Evolutionary conservation across 53 echinoderm and acorn worm species (phyloP), one percentile per base, ranked within the genome.

Genomic region (Echinarachnius parma): DNA sequence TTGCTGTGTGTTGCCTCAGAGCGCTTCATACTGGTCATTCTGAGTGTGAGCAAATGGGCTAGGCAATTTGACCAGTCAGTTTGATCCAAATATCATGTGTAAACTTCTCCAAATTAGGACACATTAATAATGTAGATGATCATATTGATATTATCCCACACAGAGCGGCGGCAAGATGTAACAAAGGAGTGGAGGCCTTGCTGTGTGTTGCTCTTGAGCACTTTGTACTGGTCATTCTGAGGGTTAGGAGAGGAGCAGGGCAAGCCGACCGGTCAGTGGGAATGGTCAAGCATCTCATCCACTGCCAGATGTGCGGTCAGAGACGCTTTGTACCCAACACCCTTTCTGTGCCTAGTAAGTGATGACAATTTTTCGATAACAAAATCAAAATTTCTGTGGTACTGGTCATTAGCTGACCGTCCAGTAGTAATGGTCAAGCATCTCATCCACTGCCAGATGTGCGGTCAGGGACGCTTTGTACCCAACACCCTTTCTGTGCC

Each of bases 151-250:
- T n/a, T n/a, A n/a, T n/a, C n/a, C n/a, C n/a, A n/a, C n/a, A 19
- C 66, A 86, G 86, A 46, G 86, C 86, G 56, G 86, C 81, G 16
- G 86, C 81, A 9, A 58, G 81, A 61, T 86, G 86, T 21, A 59
- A 81, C 62, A 86, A 86, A 50, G 86, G 86, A 4, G n/a, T 86
- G 35, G 86, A 86, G 50, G 86, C 81, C 31, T 34, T 86, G 33
- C 34, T 81, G 0, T 62, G 56, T 9, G 65, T 76, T 9, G 81
- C 86, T 2, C 36, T 64, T 26, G 86, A 86, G 67, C 86, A 86
- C 32, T 86, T 80, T 65, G 66, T 86, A 15, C 60, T 86, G 57
- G 80, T 80, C 29, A 80, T 80, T 11, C 64, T 86, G 14, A 75
- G 76, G 59, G 80, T 86, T 26, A 59, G 28, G 10, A 47, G 86